These are phyloP conservation scores for Aleadryas rufinucha DNA, from an alignment of 2,113 vertebrate genomes.

Conservation along the genomic window DNA sequence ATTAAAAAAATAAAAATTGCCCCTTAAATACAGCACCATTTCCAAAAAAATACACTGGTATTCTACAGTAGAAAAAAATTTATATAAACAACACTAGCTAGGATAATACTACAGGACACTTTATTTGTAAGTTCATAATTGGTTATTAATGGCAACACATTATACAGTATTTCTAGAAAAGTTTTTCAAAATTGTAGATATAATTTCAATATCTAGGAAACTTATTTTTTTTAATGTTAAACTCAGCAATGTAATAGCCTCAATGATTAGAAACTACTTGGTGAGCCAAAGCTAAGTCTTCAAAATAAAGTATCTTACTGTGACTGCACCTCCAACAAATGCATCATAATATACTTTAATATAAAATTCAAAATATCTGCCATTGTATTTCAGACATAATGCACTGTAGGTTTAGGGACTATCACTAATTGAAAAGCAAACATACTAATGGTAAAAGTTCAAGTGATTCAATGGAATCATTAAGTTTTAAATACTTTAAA, in stretches of 20 bases:
- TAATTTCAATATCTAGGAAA: neutral
- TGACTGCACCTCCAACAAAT: neutral
- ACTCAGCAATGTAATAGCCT: neutral
- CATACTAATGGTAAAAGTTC: neutral
- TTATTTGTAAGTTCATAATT: constrained; percentile 20
- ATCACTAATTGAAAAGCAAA: neutral
- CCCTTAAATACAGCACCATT: neutral
- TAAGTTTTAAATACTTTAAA: neutral
- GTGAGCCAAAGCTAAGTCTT: neutral
- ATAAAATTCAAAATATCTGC: neutral
- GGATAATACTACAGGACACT: neutral
- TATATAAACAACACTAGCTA: neutral
- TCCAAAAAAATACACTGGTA: neutral
- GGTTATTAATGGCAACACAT: neutral
- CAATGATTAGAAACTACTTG: neutral
- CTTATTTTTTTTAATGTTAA: neutral
- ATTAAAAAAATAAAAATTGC: neutral
- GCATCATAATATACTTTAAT: neutral
- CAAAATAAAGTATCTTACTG: neutral
- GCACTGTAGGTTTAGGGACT: neutral
- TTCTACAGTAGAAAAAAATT: neutral
- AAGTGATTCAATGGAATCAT: constrained; percentile 40
- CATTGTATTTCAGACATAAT: neutral
- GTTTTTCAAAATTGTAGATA: neutral
- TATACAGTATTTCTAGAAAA: constrained; percentile 22